These are phyloP conservation scores for Archocentrus centrarchus DNA, from an alignment of 2,113 vertebrate species.

Conservation along the genomic window DNA sequence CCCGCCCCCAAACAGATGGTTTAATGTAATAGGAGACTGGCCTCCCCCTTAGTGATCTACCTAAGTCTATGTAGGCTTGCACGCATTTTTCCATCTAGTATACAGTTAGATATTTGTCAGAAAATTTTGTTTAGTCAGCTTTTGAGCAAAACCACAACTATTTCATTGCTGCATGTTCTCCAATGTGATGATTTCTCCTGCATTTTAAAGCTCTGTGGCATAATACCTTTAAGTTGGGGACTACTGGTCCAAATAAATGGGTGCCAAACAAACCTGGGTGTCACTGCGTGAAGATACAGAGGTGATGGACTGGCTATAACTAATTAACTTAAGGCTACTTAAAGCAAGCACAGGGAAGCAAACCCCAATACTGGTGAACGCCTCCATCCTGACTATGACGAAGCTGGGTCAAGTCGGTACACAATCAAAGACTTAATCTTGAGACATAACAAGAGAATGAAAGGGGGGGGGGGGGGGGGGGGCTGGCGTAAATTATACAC, in stretches of 20 bases:
- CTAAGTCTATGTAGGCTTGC: neutral
- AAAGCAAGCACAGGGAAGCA: neutral
- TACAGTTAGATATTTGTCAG: neutral
- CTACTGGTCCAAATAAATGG: neutral
- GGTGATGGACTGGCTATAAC: neutral
- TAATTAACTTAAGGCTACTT: neutral
- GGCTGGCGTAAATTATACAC: neutral
- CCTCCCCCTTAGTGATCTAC: neutral
- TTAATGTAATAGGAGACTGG: neutral
- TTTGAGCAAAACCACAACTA: neutral
- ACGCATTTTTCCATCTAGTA: neutral
- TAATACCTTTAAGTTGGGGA: neutral
- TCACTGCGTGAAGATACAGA: neutral
- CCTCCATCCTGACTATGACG: constrained; percentile 3
- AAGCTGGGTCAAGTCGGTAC: constrained; percentile 1
- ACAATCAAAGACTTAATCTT: neutral
- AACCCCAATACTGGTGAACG: constrained; percentile 11
- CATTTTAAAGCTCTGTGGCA: neutral
- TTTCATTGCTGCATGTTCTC: neutral
- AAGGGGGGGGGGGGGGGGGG: too few species aligned
- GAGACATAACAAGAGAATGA: neutral
- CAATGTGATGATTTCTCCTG: neutral
- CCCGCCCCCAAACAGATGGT: neutral
- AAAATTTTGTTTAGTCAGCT: neutral
- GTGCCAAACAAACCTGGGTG: neutral